phyloP scores from a whole-genome alignment of 2,797 vertebrate genomes.

The Capromys pilorides region DNA sequence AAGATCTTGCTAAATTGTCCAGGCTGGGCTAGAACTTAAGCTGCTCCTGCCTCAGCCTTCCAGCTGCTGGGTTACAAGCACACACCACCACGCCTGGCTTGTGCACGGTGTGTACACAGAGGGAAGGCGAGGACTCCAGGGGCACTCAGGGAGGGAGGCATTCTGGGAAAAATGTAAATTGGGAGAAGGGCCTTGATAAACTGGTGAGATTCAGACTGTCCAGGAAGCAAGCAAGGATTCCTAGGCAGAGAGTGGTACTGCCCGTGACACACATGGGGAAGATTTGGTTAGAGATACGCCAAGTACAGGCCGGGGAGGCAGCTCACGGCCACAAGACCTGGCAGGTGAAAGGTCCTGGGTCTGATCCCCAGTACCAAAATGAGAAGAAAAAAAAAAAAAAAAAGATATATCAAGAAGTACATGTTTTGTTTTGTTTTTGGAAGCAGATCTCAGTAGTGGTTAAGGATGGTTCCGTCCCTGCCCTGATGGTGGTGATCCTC shows the following conservation, averaged over 20 bases:
- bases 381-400: too few species aligned
- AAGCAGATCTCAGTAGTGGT: background rate
- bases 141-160: background rate
- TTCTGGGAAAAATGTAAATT: constrained; percentile 8
- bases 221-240: background rate
- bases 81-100: background rate
- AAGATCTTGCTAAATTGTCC: background rate
- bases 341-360: too few species aligned
- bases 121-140: background rate
- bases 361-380: too few species aligned
- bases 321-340: too few species aligned
- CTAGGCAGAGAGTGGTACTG: background rate
- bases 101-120: background rate
- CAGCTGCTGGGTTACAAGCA: background rate
- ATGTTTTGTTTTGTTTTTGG: background rate
- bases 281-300: background rate
- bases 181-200: constrained; percentile 7
- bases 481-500: background rate
- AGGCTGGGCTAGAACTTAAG: background rate
- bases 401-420: background rate
- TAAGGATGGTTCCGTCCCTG: background rate
- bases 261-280: background rate
- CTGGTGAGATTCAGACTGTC: background rate
- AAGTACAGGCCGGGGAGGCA: background rate
- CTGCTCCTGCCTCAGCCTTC: background rate